Evolutionary conservation across 2,888 invertebrate species (phyloP).

Genomic region (Lepidocyrtinus sp.): DNA sequence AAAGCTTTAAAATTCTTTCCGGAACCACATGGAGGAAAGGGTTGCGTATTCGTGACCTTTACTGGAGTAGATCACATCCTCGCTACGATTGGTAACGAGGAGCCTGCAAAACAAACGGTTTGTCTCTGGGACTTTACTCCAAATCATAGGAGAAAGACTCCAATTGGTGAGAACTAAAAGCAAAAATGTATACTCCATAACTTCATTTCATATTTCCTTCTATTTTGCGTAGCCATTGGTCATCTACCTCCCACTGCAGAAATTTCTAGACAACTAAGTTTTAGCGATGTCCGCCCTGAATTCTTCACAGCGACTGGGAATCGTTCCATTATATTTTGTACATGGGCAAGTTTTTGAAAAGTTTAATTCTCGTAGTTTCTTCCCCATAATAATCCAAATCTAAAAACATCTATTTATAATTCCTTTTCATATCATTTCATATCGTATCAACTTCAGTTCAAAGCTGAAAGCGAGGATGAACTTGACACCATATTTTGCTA

Average conservation of each 20-base stretch:
- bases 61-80: slow-evolving; percentile 52
- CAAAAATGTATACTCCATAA: no score
- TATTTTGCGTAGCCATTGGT: slow-evolving; percentile 26
- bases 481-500: slow-evolving; percentile 43
- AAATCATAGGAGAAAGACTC: slow-evolving; percentile 33
- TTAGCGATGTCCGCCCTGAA: slow-evolving; percentile 48
- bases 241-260: slow-evolving; percentile 52
- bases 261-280: slow-evolving; percentile 51
- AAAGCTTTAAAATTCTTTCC: slow-evolving; percentile 56
- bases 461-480: slow-evolving; percentile 14
- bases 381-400: no score
- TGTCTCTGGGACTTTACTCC: slow-evolving; percentile 54
- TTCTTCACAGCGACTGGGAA: slow-evolving; percentile 67
- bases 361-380: not conserved
- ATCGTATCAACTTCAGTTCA: not conserved
- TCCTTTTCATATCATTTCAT: no score
- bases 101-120: slow-evolving; percentile 51
- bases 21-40: slow-evolving; percentile 48
- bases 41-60: slow-evolving; percentile 47
- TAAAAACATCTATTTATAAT: no score
- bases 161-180: slow-evolving; percentile 40
- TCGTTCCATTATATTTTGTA: slow-evolving; percentile 60
- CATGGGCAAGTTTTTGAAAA: slow-evolving; percentile 59
- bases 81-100: slow-evolving; percentile 57
- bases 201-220: slow-evolving; percentile 5